Percentiles rank a stretch among this genome's conserved stretches.
phyloP scores from a whole-genome alignment of 2,113 vertebrate species.

The Gnathonemus echidnorhynchus region DNA sequence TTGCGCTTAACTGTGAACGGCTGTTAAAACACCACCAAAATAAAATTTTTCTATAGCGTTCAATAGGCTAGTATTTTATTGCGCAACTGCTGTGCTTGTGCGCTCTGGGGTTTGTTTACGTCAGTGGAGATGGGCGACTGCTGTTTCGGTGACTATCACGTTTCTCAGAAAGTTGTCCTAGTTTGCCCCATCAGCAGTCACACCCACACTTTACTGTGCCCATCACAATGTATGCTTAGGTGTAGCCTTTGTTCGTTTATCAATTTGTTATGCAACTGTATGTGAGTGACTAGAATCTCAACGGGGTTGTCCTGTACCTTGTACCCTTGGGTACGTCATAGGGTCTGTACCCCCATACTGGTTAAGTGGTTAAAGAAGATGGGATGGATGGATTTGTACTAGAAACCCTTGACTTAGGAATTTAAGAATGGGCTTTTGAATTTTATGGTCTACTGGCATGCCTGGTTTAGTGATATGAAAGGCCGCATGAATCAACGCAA shows the following conservation, averaged over 20 bases:
- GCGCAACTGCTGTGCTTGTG: background rate
- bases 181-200: background rate
- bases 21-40: background rate
- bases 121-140: background rate
- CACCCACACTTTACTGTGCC: background rate
- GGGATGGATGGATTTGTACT: background rate
- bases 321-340: background rate
- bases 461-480: background rate
- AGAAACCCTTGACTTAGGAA: background rate
- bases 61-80: background rate
- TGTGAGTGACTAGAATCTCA: background rate
- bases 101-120: background rate
- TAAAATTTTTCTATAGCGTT: background rate
- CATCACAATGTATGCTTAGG: background rate
- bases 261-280: background rate
- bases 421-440: background rate
- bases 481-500: background rate
- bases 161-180: background rate
- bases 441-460: background rate
- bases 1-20: background rate
- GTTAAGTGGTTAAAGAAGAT: background rate
- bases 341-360: background rate
- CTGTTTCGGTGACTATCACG: background rate
- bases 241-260: background rate
- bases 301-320: background rate